phyloP scores from a whole-genome alignment of 1,140 invertebrate genomes.

The Conus betulinus region DNA sequence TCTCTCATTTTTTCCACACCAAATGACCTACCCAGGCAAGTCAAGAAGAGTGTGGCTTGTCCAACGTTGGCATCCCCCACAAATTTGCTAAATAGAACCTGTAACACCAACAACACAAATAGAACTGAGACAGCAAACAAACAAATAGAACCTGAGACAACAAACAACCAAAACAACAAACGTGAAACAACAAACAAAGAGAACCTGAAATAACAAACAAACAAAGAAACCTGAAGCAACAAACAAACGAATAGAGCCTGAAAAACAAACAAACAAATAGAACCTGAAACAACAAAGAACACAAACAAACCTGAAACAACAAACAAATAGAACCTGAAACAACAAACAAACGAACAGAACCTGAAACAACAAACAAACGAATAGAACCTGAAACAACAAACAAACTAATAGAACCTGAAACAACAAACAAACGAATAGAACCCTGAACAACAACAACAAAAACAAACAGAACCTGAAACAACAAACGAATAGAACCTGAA shows the following conservation, averaged over 20 bases:
- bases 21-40: slow-evolving; percentile 69
- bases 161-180: not conserved
- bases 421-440: not conserved
- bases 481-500: too few relatives aligned
- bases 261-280: not conserved
- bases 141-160: not conserved
- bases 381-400: not conserved
- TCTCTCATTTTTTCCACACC: not conserved
- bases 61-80: slow-evolving; percentile 92
- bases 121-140: not conserved
- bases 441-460: not conserved
- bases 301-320: not conserved
- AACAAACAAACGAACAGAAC: not conserved
- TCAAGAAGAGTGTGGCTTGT: slow-evolving; percentile 75
- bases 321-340: not conserved
- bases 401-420: not conserved
- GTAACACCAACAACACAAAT: slow-evolving; percentile 38
- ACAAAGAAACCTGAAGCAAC: not conserved
- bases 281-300: not conserved
- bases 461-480: not conserved
- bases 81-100: slow-evolving; percentile 93
- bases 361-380: not conserved
- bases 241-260: not conserved
- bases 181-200: not conserved
- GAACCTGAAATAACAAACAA: not conserved